Conservation (phyloP, 2,888 invertebrate species). For the Biston stratarius region DNA sequence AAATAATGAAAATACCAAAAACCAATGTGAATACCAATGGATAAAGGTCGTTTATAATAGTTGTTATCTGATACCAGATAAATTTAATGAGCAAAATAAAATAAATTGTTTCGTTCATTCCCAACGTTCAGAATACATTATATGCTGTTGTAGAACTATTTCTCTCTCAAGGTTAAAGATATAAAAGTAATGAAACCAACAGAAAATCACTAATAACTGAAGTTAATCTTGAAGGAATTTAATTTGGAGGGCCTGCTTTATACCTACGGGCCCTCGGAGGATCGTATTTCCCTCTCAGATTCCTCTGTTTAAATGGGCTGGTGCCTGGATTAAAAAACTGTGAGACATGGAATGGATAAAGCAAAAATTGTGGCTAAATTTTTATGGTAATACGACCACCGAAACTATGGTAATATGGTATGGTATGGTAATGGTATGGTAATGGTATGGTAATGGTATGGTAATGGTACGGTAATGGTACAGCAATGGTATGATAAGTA, state of each 20-base stretch:
- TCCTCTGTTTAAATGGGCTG: conserved; percentile 34
- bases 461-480: too few species aligned
- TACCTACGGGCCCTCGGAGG: conserved; percentile 25
- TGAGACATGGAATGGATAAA: not conserved
- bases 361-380: not conserved
- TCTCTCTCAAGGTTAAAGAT: conserved; percentile 10
- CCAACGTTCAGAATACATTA: too few species aligned
- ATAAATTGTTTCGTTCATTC: not conserved
- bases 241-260: conserved; percentile 38
- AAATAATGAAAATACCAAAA: too few species aligned
- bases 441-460: too few species aligned
- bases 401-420: too few species aligned
- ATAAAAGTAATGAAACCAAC: conserved; percentile 33
- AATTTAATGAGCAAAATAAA: too few species aligned
- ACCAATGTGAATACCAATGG: too few species aligned
- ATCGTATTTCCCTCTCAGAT: conserved; percentile 30
- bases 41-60: too few species aligned
- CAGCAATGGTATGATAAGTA: too few species aligned
- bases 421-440: too few species aligned
- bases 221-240: conserved; percentile 45
- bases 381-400: not conserved
- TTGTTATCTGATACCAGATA: too few species aligned
- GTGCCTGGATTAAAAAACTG: not conserved
- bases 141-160: not conserved
- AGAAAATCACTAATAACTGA: conserved; percentile 40